Evolutionary conservation across 2,888 invertebrate species (phyloP), one percentile per base, ranked within the genome.

Genomic region (Heteromyza rotundicornis): DNA sequence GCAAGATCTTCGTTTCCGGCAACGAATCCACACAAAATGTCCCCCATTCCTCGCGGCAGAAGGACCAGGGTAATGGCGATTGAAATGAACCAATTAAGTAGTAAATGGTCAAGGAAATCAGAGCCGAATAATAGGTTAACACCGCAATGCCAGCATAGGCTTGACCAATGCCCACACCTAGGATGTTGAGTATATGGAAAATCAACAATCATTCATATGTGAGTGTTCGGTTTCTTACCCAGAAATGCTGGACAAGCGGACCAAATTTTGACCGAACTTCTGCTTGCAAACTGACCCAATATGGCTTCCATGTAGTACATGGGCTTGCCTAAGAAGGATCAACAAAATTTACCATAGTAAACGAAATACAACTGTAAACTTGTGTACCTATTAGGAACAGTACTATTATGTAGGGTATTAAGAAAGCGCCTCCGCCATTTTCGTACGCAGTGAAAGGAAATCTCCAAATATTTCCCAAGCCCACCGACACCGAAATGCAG

Each of bases 221-320:
- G 14, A 40, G n/a, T 14, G 14, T 32, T 32, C 32, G 32, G 12
- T 32, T 32, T 14, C 36, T 53, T 63, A 60, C 63, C 63, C 17
- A 63, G 19, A 60, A 63, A 60, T 16, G 60, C 35, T 35, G 63
- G 63, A 44, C 63, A 63, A 14, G 57, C 50, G 2, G 63, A 60
- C 63, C 63, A 63, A 36, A 63, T 57, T 49, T 63, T 63, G 2
- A 63, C 63, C 1, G 63, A 63, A 27, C 63, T 63, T 40, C 57
- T 60, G 40, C 63, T 63, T 17, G 63, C 50, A 47, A 63, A 63
- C 23, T 63, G 63, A 1, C 63, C 63, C 32, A 63, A n/a, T 19
- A 63, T 24, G 17, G 53, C 63, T 57, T 63, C 63, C 36, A 63
- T 24, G 14, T 63, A 63, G 47, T 63, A 63, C 63, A 63, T 63